Base-by-base conservation (phyloP, 2,797 vertebrate species). In the Triplophysa bombifrons region DNA sequence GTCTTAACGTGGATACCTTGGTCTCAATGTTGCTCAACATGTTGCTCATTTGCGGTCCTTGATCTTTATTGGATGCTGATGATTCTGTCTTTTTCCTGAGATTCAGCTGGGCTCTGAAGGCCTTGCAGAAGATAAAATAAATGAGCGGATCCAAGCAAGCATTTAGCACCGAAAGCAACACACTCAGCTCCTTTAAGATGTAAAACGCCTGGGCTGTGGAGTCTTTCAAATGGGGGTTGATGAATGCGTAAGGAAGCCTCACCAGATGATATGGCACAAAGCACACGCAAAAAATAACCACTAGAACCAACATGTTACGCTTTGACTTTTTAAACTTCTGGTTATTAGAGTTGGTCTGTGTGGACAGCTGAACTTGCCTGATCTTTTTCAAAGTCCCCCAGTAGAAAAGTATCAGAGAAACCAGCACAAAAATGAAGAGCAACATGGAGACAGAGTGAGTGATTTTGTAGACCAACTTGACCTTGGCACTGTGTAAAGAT, bases 241-340 rank as follows among this genome's bases (percentile, higher is more conserved):
- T 20, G 81, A 91, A 90, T 8, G 78, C 66, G 53, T 89, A 92
- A 46, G 90, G 92, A 0, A 93, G 71, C 11, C 91, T 90, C 0
- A 93, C 76, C 66, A 92, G 74, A 84, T 93, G 92, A 84, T 93
- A 93, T 0, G 93, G 92, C 3, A 93, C 85, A 1, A 93, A 93
- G 74, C 92, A 94, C 0, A 92, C 13, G 48, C 88, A 89, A 84
- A 94, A 94, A 48, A 93, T 87, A 1, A 58, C 50, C 53, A 93
- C 88, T 78, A 93, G 86, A 0, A 92, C 86, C 25, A 81, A 17
- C 88, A 92, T 92, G 86, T 93, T 93, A 25, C 90, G 83, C 34
- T 88, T 91, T 0, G 91, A 88, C 70, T 73, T 88, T 56, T 22
- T 25, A 0, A 93, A 88, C 56, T 86, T 92, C 17, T 7, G 84